Percentiles rank a stretch among this genome's conserved stretches.
phyloP scores from a whole-genome alignment of 2,113 vertebrate species.

The Rhinichthys klamathensis region DNA sequence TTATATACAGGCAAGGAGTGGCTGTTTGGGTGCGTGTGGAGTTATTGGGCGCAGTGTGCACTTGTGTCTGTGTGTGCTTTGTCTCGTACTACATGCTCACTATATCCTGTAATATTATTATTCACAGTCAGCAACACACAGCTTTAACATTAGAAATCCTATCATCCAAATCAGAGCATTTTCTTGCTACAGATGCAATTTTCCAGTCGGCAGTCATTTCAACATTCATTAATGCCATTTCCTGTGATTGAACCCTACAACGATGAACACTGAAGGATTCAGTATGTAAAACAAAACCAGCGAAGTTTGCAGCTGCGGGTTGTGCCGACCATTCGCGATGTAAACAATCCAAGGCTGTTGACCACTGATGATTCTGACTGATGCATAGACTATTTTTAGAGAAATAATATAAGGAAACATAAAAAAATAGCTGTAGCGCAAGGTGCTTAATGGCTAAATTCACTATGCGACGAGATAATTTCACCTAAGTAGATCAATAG shows the following conservation, averaged over 20 bases:
- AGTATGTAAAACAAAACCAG: neutral
- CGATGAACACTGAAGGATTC: no score
- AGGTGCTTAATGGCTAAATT: neutral
- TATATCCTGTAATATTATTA: constrained; percentile 17
- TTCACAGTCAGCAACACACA: constrained; percentile 11
- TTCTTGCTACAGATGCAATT: neutral
- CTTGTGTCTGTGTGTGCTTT: constrained; percentile 63
- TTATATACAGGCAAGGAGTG: constrained; percentile 67
- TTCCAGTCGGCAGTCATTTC: constrained; percentile 1
- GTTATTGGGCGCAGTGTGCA: constrained; percentile 51
- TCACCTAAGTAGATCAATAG: neutral
- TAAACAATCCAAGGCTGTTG: constrained; percentile 75
- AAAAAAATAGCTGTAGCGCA: constrained; percentile 1
- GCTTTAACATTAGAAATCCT: neutral
- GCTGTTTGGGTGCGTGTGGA: constrained; percentile 47
- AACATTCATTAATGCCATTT: no score
- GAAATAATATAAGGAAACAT: neutral
- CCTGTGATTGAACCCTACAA: no score
- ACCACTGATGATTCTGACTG: constrained; percentile 58
- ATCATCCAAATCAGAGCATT: neutral
- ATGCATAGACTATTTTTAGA: constrained; percentile 71
- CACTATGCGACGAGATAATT: neutral
- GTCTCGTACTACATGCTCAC: constrained; percentile 55
- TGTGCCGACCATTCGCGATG: constrained; percentile 74
- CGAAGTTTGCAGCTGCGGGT: constrained; percentile 20